These are phyloP conservation scores for Unio delphinus DNA, from an alignment of 2,888 invertebrate species.

Conservation along the genomic window DNA sequence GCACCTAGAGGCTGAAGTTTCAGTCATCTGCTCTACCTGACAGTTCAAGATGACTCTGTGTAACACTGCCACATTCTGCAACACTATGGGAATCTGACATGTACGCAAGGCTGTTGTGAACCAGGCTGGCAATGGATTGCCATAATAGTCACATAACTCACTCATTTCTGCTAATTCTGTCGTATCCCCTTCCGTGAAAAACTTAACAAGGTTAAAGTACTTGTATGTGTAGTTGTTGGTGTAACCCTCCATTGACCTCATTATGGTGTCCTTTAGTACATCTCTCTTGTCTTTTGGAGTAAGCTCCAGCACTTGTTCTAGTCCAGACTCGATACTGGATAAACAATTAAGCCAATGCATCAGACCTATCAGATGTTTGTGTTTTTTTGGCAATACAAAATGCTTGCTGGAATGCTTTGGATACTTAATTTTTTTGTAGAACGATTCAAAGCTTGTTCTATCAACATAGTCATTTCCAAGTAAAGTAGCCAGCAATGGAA, in stretches of 20 bases:
- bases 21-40: constrained; percentile 61
- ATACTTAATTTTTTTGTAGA: constrained; percentile 77
- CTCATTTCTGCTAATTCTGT: constrained; percentile 10
- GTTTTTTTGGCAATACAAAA: constrained; percentile 61
- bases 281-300: constrained; percentile 45
- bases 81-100: constrained; percentile 78
- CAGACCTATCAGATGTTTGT: constrained; percentile 80
- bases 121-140: constrained; percentile 76
- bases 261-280: constrained; percentile 45
- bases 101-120: constrained; percentile 78
- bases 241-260: constrained; percentile 60
- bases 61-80: constrained; percentile 73
- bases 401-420: constrained; percentile 70
- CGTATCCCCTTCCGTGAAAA: neutral
- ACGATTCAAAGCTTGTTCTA: constrained; percentile 77
- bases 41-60: constrained; percentile 61
- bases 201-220: neutral
- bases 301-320: constrained; percentile 73
- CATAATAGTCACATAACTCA: constrained; percentile 31
- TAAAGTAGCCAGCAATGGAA: constrained; percentile 86
- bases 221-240: constrained; percentile 21
- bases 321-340: constrained; percentile 78
- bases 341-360: constrained; percentile 85
- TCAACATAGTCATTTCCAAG: constrained; percentile 92
- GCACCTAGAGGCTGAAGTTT: constrained; percentile 52